Evolutionary conservation across 23 tunicate genomes (phyloP).

Genomic region (Clavelina lepadiformis): DNA sequence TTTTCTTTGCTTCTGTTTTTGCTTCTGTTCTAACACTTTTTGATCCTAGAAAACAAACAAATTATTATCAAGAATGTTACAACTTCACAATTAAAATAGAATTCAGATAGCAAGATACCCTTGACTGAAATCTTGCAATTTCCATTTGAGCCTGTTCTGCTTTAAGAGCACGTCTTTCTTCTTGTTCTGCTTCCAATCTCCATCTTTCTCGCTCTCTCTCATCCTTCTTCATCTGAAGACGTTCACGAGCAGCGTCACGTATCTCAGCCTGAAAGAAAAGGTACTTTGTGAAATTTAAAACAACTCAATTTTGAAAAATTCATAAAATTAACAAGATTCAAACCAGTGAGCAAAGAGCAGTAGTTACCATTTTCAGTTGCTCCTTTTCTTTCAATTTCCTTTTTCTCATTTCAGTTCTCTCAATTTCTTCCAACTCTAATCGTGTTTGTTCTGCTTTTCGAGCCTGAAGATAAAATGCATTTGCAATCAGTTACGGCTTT

Average conservation of each 20-base stretch:
- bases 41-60: conserved; percentile 26
- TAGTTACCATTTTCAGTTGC: conserved; percentile 12
- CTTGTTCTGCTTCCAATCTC: conserved; percentile 58
- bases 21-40: conserved; percentile 13
- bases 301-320: neutral
- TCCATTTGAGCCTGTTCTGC: conserved; percentile 49
- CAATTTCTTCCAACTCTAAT: conserved; percentile 40
- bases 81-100: neutral
- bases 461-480: conserved; percentile 14
- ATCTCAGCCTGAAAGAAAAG: conserved; percentile 22
- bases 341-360: neutral
- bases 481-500: neutral
- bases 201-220: conserved; percentile 56
- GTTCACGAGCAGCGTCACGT: conserved; percentile 36
- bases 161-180: conserved; percentile 22
- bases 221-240: conserved; percentile 41
- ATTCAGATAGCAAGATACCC: conserved; percentile 28
- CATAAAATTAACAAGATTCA: neutral
- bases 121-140: conserved; percentile 45
- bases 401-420: conserved; percentile 38
- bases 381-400: conserved; percentile 46
- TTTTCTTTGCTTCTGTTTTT: conserved; percentile 19
- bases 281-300: neutral
- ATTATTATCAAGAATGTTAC: neutral
- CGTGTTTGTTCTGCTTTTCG: conserved; percentile 35